Conservation (phyloP, 2,113 vertebrate genomes). For the Jaculus jaculus region DNA sequence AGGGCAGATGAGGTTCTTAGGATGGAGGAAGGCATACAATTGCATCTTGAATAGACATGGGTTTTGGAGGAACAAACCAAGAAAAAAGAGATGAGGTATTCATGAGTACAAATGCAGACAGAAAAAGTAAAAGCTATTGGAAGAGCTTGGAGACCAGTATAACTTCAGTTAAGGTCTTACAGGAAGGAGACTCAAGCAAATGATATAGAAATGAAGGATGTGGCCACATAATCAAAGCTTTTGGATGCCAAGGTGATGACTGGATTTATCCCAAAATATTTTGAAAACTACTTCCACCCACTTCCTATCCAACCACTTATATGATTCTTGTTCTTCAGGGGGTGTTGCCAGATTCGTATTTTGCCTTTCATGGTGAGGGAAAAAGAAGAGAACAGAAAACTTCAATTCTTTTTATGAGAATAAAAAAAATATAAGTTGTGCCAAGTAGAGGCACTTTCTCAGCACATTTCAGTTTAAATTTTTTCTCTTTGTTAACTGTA, state of each 20-base stretch:
- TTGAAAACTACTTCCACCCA: neutral
- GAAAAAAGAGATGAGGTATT: neutral
- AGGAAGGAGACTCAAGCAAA: neutral
- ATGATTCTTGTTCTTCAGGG: neutral
- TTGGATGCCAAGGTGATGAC: neutral
- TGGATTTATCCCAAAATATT: neutral
- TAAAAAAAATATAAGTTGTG: neutral
- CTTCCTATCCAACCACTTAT: neutral
- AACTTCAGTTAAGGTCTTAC: neutral
- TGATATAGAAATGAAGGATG: neutral
- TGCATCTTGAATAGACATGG: neutral
- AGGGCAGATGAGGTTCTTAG: neutral
- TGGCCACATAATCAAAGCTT: neutral
- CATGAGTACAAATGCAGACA: neutral
- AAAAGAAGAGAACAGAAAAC: neutral
- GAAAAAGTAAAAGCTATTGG: neutral
- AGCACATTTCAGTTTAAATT: neutral
- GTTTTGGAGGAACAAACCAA: neutral
- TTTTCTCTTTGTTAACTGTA: neutral
- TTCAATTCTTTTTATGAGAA: neutral
- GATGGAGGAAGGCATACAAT: neutral
- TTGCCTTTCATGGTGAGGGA: neutral
- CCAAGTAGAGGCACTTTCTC: neutral
- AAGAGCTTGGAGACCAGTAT: neutral
- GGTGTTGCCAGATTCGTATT: slow-evolving; percentile 42